Evolutionary conservation across 2,888 invertebrate species (phyloP).

Genomic region (Papilio protenor): DNA sequence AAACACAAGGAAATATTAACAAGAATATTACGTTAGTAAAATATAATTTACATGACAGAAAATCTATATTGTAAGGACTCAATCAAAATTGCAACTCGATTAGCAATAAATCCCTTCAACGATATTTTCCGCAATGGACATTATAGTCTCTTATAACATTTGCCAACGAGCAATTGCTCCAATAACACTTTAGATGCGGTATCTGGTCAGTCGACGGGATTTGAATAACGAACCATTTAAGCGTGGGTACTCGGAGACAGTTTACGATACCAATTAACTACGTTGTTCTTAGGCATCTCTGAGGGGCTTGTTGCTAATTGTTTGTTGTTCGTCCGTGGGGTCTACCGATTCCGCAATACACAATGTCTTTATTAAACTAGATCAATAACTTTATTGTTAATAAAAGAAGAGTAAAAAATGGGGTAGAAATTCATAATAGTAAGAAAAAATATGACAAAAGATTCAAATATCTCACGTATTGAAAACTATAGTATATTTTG

Average conservation of each 20-base stretch:
- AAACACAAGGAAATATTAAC: neutral
- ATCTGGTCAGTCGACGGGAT: slow-evolving; percentile 32
- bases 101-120: slow-evolving; percentile 4
- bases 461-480: neutral
- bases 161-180: slow-evolving; percentile 33
- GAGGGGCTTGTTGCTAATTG: slow-evolving; percentile 32
- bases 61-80: slow-evolving; percentile 13
- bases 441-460: neutral
- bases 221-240: slow-evolving; percentile 38
- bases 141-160: slow-evolving; percentile 11
- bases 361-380: slow-evolving; percentile 8
- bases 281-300: slow-evolving; percentile 27
- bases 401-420: neutral
- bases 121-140: slow-evolving; percentile 10
- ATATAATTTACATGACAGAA: slow-evolving; percentile 13
- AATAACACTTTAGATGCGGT: slow-evolving; percentile 35
- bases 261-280: slow-evolving; percentile 41
- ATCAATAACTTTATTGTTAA: neutral
- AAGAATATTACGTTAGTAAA: slow-evolving; percentile 6
- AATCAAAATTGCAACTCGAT: slow-evolving; percentile 8
- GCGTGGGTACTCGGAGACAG: slow-evolving; percentile 32
- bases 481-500: too few relatives aligned
- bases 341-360: neutral
- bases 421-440: neutral
- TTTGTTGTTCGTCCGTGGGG: slow-evolving; percentile 2